Evolutionary conservation across 2,797 vertebrate species (phyloP).

Genomic region (Poeciliopsis turneri): DNA sequence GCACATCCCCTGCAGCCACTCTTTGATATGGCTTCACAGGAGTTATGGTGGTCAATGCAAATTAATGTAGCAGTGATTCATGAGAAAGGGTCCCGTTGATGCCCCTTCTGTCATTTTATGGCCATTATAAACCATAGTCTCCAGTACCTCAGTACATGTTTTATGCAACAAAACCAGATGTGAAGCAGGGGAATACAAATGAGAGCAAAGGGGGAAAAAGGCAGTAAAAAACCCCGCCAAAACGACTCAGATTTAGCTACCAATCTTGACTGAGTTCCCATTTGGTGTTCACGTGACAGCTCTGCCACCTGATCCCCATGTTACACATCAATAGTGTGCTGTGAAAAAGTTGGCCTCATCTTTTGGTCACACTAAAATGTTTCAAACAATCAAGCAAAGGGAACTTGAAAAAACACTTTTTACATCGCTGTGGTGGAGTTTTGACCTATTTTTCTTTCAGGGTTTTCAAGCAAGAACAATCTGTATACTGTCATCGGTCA

Average conservation of each 20-base stretch:
- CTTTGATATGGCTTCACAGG: conserved; percentile 40
- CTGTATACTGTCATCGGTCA: not conserved
- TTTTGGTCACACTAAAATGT: not conserved
- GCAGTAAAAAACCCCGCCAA: not conserved
- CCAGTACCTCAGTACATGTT: conserved; percentile 35
- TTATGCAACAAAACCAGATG: conserved; percentile 42
- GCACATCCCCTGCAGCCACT: conserved; percentile 40
- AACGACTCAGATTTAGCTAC: conserved; percentile 16
- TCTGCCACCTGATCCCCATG: conserved; percentile 38
- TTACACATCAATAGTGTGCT: conserved; percentile 27
- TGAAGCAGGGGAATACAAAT: conserved; percentile 38
- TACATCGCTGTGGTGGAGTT: not conserved
- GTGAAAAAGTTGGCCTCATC: not conserved
- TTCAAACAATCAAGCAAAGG: not conserved
- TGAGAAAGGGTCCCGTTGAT: conserved; percentile 37
- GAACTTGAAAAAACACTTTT: not conserved
- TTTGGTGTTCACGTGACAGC: conserved; percentile 25
- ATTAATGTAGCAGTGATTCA: conserved; percentile 61
- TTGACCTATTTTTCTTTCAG: not conserved
- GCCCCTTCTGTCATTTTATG: conserved; percentile 60
- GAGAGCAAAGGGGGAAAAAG: conserved; percentile 18
- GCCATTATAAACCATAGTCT: conserved; percentile 56
- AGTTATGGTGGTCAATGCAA: conserved; percentile 62
- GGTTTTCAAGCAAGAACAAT: not conserved
- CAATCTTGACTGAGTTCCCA: not conserved